Evolutionary conservation across 2,797 vertebrate species (phyloP).

Genomic region (Limnodromus scolopaceus): DNA sequence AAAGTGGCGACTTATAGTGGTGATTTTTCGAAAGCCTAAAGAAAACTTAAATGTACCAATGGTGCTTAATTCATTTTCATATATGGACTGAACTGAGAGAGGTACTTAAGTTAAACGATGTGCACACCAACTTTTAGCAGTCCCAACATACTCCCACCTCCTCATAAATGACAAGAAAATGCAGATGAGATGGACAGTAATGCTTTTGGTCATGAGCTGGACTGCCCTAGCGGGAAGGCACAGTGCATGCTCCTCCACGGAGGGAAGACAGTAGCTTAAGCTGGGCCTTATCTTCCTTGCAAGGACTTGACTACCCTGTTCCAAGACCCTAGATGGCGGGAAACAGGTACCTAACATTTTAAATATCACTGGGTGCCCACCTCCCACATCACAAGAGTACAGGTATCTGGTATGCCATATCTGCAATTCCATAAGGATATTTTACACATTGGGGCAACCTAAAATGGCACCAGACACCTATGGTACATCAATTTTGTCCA

Average conservation of each 20-base stretch:
- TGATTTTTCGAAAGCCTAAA: not conserved
- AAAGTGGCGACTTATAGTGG: not conserved
- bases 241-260: rapidly evolving
- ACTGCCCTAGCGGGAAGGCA: not conserved
- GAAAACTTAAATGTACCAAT: not conserved
- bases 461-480: not conserved
- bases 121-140: not conserved
- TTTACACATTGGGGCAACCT: not conserved
- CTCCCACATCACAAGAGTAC: not conserved
- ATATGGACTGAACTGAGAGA: not conserved
- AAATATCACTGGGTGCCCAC: not conserved
- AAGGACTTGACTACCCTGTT: not conserved
- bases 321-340: not conserved
- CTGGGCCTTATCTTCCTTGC: not conserved
- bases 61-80: not conserved
- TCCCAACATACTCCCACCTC: not conserved
- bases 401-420: not conserved
- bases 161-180: not conserved
- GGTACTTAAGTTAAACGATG: not conserved
- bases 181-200: not conserved
- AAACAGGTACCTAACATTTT: not conserved
- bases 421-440: not conserved
- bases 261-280: not conserved
- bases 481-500: not conserved
- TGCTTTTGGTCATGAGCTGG: not conserved